Percentiles rank a stretch among this genome's conserved stretches.
Conservation (phyloP, 2,797 vertebrate species). For the Petrocephalus schoutedeni region DNA sequence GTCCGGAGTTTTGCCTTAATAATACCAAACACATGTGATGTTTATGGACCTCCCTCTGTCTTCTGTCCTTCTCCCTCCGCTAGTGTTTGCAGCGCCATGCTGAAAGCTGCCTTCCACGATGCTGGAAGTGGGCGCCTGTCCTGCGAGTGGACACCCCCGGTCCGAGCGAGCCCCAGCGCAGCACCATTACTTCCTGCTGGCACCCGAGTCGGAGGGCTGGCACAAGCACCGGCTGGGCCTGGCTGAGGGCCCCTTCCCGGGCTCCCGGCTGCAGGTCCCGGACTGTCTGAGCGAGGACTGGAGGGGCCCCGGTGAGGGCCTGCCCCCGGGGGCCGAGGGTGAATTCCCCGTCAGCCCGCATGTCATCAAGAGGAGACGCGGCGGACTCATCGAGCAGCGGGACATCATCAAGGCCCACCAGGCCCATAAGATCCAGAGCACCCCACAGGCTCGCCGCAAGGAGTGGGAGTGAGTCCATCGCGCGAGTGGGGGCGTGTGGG, state of each 20-base stretch:
- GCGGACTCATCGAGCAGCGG: constrained; percentile 88
- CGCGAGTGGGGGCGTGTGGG: not conserved
- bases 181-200: constrained; percentile 59
- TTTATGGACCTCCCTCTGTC: not conserved
- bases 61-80: constrained; percentile 16
- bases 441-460: constrained; percentile 89
- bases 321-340: constrained; percentile 54
- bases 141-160: constrained; percentile 68
- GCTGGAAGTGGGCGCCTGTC: constrained; percentile 77
- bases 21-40: not conserved
- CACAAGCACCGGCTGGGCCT: constrained; percentile 67
- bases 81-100: constrained; percentile 73
- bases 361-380: constrained; percentile 82
- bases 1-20: not conserved
- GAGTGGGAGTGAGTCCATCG: constrained; percentile 93
- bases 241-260: constrained; percentile 56
- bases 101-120: constrained; percentile 67
- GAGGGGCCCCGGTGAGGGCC: constrained; percentile 51
- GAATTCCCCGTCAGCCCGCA: constrained; percentile 77
- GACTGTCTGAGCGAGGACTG: constrained; percentile 59
- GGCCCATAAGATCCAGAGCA: constrained; percentile 97
- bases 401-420: constrained; percentile 94
- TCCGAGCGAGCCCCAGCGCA: constrained; percentile 59
- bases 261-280: constrained; percentile 68
- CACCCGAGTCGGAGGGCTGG: constrained; percentile 74